These are phyloP conservation scores for Thermophis baileyi DNA, from an alignment of 2,113 vertebrate species.

Conservation along the genomic window DNA sequence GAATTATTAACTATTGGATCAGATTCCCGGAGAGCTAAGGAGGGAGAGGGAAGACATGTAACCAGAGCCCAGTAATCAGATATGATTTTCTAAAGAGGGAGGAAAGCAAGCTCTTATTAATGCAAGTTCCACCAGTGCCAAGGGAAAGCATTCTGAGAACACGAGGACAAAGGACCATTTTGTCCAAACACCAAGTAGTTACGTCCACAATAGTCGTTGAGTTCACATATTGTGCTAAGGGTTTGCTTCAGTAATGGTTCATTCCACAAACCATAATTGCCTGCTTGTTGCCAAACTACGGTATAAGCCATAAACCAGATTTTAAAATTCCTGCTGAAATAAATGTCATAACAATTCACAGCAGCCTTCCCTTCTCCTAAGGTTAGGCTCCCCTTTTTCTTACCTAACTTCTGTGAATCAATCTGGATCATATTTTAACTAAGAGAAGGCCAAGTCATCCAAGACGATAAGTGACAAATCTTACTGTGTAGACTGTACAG, in stretches of 20 bases:
- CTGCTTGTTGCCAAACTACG: not conserved
- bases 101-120: not conserved
- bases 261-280: not conserved
- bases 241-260: not conserved
- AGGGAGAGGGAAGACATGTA: not conserved
- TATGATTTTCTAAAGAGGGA: slow-evolving; percentile 5
- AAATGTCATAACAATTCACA: not conserved
- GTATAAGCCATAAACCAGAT: not conserved
- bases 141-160: not conserved
- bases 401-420: not conserved
- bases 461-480: not conserved
- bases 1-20: slow-evolving; percentile 54
- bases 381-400: not conserved
- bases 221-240: not conserved
- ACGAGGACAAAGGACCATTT: not conserved
- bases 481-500: not conserved
- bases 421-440: not conserved
- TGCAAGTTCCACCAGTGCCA: not conserved
- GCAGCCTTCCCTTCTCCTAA: not conserved
- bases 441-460: not conserved
- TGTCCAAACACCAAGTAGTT: not conserved
- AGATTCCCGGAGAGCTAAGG: not conserved
- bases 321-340: not conserved
- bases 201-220: not conserved
- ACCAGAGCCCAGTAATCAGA: slow-evolving; percentile 7